Evolutionary conservation across 2,113 vertebrate species (phyloP).

Genomic region (Perognathus longimembris): DNA sequence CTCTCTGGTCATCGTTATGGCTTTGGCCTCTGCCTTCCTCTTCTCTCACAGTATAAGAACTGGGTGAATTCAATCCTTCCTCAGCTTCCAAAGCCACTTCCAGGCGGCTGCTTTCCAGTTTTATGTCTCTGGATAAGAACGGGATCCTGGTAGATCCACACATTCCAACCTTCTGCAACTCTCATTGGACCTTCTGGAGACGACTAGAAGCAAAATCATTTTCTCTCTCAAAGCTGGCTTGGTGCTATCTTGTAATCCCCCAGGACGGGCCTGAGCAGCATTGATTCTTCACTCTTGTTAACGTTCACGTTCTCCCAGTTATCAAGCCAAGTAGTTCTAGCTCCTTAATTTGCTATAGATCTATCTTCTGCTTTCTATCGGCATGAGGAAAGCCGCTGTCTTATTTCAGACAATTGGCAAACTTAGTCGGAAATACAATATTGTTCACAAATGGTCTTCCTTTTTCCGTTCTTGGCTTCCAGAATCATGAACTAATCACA

Average conservation of each 20-base stretch:
- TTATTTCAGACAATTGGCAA: neutral
- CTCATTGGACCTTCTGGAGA: neutral
- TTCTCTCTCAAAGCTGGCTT: neutral
- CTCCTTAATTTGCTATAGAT: constrained; percentile 8
- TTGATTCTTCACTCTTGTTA: neutral
- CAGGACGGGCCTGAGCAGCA: neutral
- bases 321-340: neutral
- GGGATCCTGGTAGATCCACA: neutral
- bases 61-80: neutral
- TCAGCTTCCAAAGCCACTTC: neutral
- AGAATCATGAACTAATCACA: neutral
- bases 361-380: neutral
- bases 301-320: neutral
- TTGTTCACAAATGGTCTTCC: neutral
- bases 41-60: neutral
- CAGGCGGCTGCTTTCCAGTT: neutral
- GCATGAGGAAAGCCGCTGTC: neutral
- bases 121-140: neutral
- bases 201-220: neutral
- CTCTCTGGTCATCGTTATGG: neutral
- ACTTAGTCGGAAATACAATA: neutral
- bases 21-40: neutral
- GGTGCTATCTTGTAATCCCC: neutral
- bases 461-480: neutral
- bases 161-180: constrained; percentile 12